Percentiles rank a stretch among this genome's conserved stretches.
Evolutionary conservation across 2,797 vertebrate species (phyloP).

Genomic region (Neosilurus mollespiculum): DNA sequence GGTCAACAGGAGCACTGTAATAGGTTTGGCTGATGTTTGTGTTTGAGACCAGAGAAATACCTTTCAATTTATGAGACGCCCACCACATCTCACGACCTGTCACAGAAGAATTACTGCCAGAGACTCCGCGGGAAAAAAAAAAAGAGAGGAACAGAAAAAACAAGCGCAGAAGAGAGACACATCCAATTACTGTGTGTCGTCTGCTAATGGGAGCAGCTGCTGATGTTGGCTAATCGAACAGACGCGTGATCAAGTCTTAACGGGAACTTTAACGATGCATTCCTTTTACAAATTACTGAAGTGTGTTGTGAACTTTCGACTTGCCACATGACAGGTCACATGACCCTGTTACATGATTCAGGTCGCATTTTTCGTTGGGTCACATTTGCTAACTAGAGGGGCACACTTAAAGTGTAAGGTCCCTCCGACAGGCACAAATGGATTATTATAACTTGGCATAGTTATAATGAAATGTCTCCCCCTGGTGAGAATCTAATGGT

Average conservation of each 20-base stretch:
- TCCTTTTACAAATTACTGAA: not conserved
- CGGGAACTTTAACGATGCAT: not conserved
- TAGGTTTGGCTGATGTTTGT: not conserved
- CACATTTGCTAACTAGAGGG: no score
- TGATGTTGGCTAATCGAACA: not conserved
- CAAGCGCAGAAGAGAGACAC: not conserved
- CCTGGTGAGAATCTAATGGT: no score
- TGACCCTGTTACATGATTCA: not conserved
- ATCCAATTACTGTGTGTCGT: constrained; percentile 18
- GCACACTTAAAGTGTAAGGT: no score
- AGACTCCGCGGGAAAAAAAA: not conserved
- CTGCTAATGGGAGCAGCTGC: not conserved
- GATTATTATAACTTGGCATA: no score
- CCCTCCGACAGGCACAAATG: no score
- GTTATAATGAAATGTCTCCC: no score
- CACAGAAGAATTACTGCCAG: not conserved
- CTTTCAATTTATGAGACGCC: constrained; percentile 10
- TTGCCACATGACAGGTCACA: not conserved
- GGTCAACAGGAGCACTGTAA: not conserved
- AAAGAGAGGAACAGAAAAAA: not conserved
- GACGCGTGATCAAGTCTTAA: not conserved
- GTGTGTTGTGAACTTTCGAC: not conserved
- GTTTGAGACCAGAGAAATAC: constrained; percentile 1
- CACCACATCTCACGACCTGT: not conserved
- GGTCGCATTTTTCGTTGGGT: no score